Evolutionary conservation across 2,888 invertebrate genomes (phyloP), one percentile per base, ranked within the genome.

Genomic region (Chironomus riparius): DNA sequence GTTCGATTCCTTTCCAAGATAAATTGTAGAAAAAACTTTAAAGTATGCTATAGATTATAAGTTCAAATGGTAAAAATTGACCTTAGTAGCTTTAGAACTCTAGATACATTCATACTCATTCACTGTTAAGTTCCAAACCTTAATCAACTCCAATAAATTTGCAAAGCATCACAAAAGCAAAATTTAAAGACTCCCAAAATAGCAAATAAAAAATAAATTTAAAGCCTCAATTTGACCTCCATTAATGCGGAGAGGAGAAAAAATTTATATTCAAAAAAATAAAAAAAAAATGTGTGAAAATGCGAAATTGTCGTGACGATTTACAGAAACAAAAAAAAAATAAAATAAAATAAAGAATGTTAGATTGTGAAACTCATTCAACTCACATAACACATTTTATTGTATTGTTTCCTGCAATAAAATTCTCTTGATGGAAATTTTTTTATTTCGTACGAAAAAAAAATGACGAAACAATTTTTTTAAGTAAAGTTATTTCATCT

Each of bases 401-500:
- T 56, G 22, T 70, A 48, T 70, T 70, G 70, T 70, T 70, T 70
- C 70, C 70, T 56, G 70, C 70, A 47, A 70, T 70, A 70, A 70
- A 48, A 47, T 56, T 65, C 38, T 38, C 38, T 38, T 38, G 38
- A 38, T 38, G 38, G 38, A 38, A 38, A 10, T 38, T 38, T 38
- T 38, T n/a, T n/a, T n/a, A n/a, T 28, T 28, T 28, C 5, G 5
- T 28, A 38, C 38, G 10, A 2, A 38, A 38, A 4, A 28, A 13
- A 47, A 70, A 47, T 70, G 70, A 70, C 71, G 61, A 71, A 71
- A 71, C 50, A 71, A 21, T 71, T 71, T 71, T 56, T 65, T 65
- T 65, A 21, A 7, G 21, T 62, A 62, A 15, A 50, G 13, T 56
- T 56, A 56, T 15, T 50, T 50, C 50, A 50, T 56, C 18, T 56